Evolutionary conservation across 2,888 invertebrate genomes (phyloP).

Genomic region (Pachydiplax longipennis): DNA sequence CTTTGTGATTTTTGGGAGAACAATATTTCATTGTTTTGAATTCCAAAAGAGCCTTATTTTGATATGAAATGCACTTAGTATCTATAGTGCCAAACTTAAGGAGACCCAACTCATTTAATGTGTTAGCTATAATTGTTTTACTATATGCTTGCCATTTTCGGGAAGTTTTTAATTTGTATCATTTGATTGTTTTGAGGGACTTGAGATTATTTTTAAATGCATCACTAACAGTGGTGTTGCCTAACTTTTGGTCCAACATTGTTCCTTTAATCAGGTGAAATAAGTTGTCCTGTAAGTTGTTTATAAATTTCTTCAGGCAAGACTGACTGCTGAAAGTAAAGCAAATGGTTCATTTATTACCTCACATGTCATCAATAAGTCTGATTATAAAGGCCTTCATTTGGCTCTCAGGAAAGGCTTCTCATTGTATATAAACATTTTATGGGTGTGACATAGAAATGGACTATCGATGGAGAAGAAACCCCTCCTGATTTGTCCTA

Average conservation of each 20-base stretch:
- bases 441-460: not conserved
- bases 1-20: not conserved
- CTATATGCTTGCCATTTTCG: not conserved
- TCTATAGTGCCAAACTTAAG: conserved; percentile 32
- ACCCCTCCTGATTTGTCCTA: not conserved
- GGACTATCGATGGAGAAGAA: not conserved
- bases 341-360: conserved; percentile 38
- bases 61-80: not conserved
- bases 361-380: conserved; percentile 40
- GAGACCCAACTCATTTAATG: conserved; percentile 6
- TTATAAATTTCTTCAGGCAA: conserved; percentile 1
- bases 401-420: conserved; percentile 44
- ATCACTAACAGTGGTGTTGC: not conserved
- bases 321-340: conserved; percentile 38
- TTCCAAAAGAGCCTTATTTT: conserved; percentile 10
- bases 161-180: not conserved
- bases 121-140: not conserved
- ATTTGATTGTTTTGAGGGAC: not conserved
- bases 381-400: conserved; percentile 32
- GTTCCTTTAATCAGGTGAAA: not conserved
- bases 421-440: conserved; percentile 37
- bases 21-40: conserved; percentile 3
- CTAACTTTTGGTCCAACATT: conserved; percentile 7
- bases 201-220: not conserved
- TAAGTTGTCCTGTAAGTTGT: not conserved